Percentiles rank a stretch among this genome's conserved stretches.
These are phyloP conservation scores for Chaetodon auriga DNA, from an alignment of 2,113 vertebrate genomes.

Conservation along the genomic window DNA sequence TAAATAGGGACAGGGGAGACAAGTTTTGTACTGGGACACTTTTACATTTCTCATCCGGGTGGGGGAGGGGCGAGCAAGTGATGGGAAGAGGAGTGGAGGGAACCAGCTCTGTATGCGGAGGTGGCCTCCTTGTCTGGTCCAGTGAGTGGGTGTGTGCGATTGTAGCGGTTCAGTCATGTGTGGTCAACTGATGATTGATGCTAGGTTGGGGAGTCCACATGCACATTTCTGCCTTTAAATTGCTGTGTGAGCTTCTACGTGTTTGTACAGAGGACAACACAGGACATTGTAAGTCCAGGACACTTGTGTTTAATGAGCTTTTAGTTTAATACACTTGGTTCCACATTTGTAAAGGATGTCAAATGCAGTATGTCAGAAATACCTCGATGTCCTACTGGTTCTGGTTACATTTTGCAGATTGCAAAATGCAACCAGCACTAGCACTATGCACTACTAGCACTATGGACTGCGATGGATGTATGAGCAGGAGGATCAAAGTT, in stretches of 20 bases:
- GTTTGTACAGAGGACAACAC: not conserved
- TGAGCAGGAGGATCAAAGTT: no score
- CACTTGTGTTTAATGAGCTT: not conserved
- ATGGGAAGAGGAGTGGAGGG: constrained; percentile 34
- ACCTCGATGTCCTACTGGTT: no score
- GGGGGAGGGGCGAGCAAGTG: constrained; percentile 15
- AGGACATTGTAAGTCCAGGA: no score
- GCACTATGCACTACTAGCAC: no score
- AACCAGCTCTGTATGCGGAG: constrained; percentile 23
- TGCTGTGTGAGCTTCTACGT: not conserved
- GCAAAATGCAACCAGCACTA: no score
- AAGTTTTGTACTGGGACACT: constrained; percentile 48
- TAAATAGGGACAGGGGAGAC: constrained; percentile 3
- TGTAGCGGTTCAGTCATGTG: constrained; percentile 61
- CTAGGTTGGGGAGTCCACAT: constrained; percentile 29
- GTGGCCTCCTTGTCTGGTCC: constrained; percentile 28
- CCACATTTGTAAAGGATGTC: no score
- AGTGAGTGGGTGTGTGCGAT: constrained; percentile 30
- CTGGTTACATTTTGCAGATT: no score
- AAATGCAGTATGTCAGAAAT: no score
- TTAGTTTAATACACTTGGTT: not conserved
- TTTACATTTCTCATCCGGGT: constrained; percentile 20
- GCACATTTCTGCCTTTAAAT: not conserved
- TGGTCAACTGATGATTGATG: constrained; percentile 36
- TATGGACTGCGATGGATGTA: no score